Conservation (phyloP, 2,113 vertebrate genomes). For the Tor tambroides region DNA sequence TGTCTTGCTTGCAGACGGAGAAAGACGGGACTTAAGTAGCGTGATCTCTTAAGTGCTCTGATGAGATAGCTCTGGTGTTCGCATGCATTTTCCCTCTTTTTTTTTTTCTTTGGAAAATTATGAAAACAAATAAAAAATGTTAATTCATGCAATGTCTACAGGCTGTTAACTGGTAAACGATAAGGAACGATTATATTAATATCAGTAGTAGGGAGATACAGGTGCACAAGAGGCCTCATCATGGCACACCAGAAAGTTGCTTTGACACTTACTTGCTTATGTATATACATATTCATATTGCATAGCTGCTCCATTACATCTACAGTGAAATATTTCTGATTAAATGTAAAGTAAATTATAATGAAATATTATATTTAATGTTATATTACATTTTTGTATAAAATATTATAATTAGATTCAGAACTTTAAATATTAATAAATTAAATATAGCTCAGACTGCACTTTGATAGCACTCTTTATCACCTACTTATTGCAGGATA, state of each 20-base stretch:
- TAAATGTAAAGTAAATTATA: not conserved
- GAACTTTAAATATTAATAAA: too few relatives aligned
- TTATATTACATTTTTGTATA: too few relatives aligned
- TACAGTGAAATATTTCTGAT: not conserved
- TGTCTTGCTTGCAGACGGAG: conserved; percentile 62
- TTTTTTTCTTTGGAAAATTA: conserved; percentile 68
- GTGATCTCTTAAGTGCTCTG: conserved; percentile 49
- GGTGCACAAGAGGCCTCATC: not conserved
- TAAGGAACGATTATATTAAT: not conserved
- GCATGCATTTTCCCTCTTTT: conserved; percentile 68
- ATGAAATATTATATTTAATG: not conserved
- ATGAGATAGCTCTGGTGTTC: conserved; percentile 62
- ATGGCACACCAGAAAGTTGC: not conserved
- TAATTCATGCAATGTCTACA: conserved; percentile 29
- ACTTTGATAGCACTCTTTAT: too few relatives aligned
- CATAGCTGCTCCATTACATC: not conserved
- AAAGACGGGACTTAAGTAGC: conserved; percentile 51
- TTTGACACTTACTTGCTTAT: not conserved
- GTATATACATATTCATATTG: not conserved
- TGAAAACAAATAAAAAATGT: conserved; percentile 74
- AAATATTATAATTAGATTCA: too few relatives aligned
- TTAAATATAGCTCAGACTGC: too few relatives aligned
- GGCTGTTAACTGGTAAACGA: conserved; percentile 22
- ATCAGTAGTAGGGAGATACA: not conserved
- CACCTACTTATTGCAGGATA: too few relatives aligned